Evolutionary conservation across 2,888 invertebrate genomes (phyloP).

Genomic region (Drosophila neutralis): DNA sequence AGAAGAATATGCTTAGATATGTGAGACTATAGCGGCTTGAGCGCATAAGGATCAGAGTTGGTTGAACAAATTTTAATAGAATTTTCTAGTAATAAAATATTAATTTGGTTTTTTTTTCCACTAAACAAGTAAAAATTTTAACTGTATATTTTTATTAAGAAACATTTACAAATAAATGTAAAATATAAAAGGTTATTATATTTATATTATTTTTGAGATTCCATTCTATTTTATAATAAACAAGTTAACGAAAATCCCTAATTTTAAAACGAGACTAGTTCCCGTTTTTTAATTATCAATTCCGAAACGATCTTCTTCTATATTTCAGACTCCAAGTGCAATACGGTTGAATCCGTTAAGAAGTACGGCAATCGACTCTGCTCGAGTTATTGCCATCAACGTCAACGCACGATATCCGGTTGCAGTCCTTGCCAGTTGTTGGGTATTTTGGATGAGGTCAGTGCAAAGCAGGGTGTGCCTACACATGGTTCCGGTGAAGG

Average conservation of each 20-base stretch:
- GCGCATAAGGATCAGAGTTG: not conserved
- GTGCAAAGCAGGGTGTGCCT: conserved; percentile 51
- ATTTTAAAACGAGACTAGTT: not conserved
- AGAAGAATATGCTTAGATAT: not conserved
- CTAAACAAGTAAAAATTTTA: not conserved
- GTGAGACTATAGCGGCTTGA: not conserved
- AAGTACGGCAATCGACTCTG: conserved; percentile 68
- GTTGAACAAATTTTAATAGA: not conserved
- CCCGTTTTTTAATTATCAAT: not conserved
- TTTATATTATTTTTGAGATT: not conserved
- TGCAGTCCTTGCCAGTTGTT: conserved; percentile 79
- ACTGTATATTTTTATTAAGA: not conserved
- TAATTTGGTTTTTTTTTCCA: not conserved
- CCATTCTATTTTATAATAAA: not conserved
- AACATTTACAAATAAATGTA: not conserved
- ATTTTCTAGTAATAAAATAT: not conserved
- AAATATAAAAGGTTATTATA: not conserved
- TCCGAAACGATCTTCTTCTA: not conserved
- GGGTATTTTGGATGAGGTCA: conserved; percentile 49
- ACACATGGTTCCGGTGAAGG: conserved; percentile 51
- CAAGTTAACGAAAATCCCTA: not conserved
- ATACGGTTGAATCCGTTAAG: conserved; percentile 16
- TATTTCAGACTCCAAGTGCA: conserved; percentile 25
- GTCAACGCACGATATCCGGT: conserved; percentile 72
- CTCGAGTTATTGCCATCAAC: conserved; percentile 76